Conservation (phyloP, 2,888 invertebrate genomes). For the Cerastis rubricosa region DNA sequence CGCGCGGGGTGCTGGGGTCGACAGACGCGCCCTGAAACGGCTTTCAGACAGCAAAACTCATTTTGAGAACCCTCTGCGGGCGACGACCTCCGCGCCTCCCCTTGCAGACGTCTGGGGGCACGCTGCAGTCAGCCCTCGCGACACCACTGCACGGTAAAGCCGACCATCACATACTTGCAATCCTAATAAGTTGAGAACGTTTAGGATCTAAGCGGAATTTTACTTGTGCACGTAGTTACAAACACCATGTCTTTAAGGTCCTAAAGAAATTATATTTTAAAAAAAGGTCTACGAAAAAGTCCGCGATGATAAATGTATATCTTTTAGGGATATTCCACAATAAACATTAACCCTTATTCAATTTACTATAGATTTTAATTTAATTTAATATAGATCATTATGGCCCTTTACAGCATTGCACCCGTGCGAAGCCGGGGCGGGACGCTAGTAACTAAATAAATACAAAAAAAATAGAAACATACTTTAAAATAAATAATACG, state of each 20-base stretch:
- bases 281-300: too few species aligned
- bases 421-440: too few species aligned
- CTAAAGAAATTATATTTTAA: background rate
- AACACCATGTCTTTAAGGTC: background rate
- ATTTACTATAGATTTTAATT: too few species aligned
- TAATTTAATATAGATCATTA: too few species aligned
- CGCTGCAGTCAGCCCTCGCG: background rate
- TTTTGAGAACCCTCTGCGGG: conserved; percentile 32
- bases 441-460: too few species aligned
- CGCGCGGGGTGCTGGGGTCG: background rate
- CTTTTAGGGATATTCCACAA: too few species aligned
- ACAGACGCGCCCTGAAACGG: background rate
- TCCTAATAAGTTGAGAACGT: background rate
- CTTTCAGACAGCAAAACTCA: conserved; percentile 34
- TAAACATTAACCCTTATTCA: too few species aligned
- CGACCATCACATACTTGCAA: background rate
- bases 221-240: background rate
- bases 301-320: too few species aligned
- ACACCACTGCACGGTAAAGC: background rate
- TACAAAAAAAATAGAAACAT: too few species aligned
- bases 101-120: conserved; percentile 28
- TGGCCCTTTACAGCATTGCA: too few species aligned
- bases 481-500: too few species aligned
- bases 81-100: conserved; percentile 30
- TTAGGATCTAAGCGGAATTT: background rate